Evolutionary conservation across 2,888 invertebrate genomes (phyloP), one percentile per base, ranked within the genome.

Genomic region (Nomada hirtipes): DNA sequence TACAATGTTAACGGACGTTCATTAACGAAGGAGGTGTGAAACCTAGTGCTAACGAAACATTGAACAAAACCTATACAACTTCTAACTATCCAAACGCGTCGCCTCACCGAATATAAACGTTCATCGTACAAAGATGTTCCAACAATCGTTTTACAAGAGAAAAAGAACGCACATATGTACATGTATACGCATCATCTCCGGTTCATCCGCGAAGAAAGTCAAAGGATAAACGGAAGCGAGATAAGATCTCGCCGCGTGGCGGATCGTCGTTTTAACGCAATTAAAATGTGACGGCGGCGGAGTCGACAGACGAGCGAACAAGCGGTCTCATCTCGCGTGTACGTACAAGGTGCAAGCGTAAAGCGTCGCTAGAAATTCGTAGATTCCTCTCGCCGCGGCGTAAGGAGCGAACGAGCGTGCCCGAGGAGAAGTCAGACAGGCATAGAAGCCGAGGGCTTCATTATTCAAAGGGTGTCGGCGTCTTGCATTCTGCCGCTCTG

Each of bases 401-500:
- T n/a, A 23, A 65, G 72, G 20, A 72, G 76, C 82, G 85, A 84
- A 84, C 73, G 87, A 83, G 75, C 86, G 70, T 74, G 83, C 80
- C 57, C 79, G 76, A 79, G 81, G 86, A 82, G 84, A 88, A 91
- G 88, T 88, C 91, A 90, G 91, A 91, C 88, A 90, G 87, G 89
- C 89, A 89, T 89, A 88, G 90, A 88, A 87, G 86, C 89, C 86
- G 86, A 89, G 90, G 87, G 90, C 91, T 93, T 93, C 92, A 93
- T 93, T 93, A 93, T 92, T 93, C 93, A 93, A 91, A 92, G 92
- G 91, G 90, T 92, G 92, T 92, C 91, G 89, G 89, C 92, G 88
- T 91, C 91, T 92, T 90, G 90, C 89, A 89, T 90, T 92, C 89
- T 91, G 90, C 90, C 90, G 90, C 90, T 90, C 90, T 86, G 90